Percentiles rank a stretch among this genome's conserved stretches.
These are phyloP conservation scores for Drosophila paulistorum DNA, from an alignment of 1,140 invertebrate genomes.

Conservation along the genomic window DNA sequence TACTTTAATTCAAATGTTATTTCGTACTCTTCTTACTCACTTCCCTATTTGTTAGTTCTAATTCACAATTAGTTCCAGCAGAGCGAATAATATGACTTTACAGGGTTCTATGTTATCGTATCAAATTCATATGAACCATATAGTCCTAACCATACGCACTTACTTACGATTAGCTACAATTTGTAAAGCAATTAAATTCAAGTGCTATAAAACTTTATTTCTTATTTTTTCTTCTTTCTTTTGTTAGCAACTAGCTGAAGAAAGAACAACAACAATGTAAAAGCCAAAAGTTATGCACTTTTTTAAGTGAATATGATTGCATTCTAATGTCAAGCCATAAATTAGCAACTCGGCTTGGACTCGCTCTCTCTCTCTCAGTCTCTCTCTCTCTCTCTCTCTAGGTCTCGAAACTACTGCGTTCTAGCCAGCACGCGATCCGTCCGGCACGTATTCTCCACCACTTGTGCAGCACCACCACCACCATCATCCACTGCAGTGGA, in stretches of 20 bases:
- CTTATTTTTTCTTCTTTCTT: background rate
- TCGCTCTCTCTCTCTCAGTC: background rate
- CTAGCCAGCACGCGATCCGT: constrained; percentile 32
- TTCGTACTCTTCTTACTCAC: too few species aligned
- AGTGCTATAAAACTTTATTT: constrained; percentile 38
- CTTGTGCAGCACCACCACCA: too few species aligned
- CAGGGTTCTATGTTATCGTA: too few species aligned
- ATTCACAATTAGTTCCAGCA: too few species aligned
- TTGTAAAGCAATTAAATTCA: constrained; percentile 54
- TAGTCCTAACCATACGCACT: constrained; percentile 16
- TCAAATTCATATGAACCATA: background rate
- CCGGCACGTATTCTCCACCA: constrained; percentile 17
- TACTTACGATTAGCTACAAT: constrained; percentile 48
- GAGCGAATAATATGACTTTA: too few species aligned
- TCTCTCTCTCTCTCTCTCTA: too few species aligned
- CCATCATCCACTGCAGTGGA: too few species aligned
- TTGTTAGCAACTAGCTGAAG: background rate
- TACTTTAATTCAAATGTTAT: too few species aligned
- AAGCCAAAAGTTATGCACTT: constrained; percentile 60
- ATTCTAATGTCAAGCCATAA: constrained; percentile 78
- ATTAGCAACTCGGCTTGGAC: constrained; percentile 62
- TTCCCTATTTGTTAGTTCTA: too few species aligned
- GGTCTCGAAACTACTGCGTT: background rate
- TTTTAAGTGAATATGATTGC: constrained; percentile 80
- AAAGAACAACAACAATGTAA: constrained; percentile 30